Percentiles rank a stretch among this genome's conserved stretches.
phyloP scores from a whole-genome alignment of 2,113 vertebrate genomes.

The Heterocephalus glaber region DNA sequence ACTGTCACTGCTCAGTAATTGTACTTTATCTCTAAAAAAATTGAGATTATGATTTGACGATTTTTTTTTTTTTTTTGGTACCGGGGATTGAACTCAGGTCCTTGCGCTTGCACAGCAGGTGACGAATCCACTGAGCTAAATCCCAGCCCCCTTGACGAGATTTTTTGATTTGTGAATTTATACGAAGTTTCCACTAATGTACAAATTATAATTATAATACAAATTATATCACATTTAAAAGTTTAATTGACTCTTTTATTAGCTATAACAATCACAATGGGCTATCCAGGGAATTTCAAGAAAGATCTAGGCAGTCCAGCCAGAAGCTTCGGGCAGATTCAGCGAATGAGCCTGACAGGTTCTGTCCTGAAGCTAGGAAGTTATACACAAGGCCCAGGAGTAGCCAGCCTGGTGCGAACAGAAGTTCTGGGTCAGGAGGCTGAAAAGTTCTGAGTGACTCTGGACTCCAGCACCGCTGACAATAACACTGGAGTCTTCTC shows the following conservation, averaged over 20 bases:
- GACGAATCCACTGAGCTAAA: no score
- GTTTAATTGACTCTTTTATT: slow-evolving; percentile 27
- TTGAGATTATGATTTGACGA: no score
- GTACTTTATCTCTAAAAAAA: neutral
- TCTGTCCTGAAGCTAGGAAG: neutral
- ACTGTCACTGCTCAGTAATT: neutral
- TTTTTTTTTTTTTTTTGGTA: no score
- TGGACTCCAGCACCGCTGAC: neutral
- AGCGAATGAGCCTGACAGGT: neutral
- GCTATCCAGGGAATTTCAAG: slow-evolving; percentile 9
- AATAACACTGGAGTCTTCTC: neutral
- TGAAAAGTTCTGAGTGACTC: neutral
- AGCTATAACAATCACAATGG: slow-evolving; percentile 24
- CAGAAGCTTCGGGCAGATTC: neutral
- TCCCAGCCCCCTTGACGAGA: no score
- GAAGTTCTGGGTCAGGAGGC: neutral
- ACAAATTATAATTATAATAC: no score
- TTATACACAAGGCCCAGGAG: neutral
- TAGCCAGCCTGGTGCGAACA: neutral
- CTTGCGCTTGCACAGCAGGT: no score
- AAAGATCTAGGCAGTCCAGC: neutral
- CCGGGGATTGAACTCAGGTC: no score
- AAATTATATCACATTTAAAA: slow-evolving; percentile 38
- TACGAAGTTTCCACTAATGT: slow-evolving; percentile 24
- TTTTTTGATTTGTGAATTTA: neutral